Base-by-base conservation (phyloP, 2,113 vertebrate genomes). In the Cranoglanis bouderius region DNA sequence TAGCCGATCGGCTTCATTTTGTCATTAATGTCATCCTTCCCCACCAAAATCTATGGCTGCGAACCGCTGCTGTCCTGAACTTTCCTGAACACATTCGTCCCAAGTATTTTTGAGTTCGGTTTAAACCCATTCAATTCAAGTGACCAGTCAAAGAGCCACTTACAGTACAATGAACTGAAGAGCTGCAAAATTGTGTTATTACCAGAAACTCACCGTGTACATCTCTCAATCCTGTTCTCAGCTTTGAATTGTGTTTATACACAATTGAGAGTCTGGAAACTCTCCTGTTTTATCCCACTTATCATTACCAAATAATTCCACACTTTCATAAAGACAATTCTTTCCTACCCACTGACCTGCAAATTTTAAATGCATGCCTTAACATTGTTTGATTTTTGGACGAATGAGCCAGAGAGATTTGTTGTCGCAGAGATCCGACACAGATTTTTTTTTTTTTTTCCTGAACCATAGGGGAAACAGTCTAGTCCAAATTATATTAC, bases 401-500 rank as follows among this genome's bases (percentile, higher is more conserved):
- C 6, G 53, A 81, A 81, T 9, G 16, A 78, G 40, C 19, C 40
- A 2, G 43, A 81, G 35, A 67, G 24, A 67, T 57, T 87, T 40
- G 77, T 70, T 82, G 49, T 81, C 18, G 6, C 51, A 53, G 53
- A 82, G 9, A 82, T 3, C 19, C 9, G 9, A 81, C 49, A n/a
- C 49, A 6, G 29, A n/a, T n/a, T 32, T 32, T 80, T 78, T 53
- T 77, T 38, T 40, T 21, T 75, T 26, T 43, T 24, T 26, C 2
- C 88, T 7, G 70, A 83, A 84, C 86, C 35, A 72, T 85, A 35
- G 75, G 51, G 55, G 59, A 75, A 86, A 85, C 43, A 72, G 65
- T 89, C 6, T 74, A 77, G 75, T 87, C 72, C 90, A 90, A 87
- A 90, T 87, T 80, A 85, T 85, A 85, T 89, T 61, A 40, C 29